Evolutionary conservation across 92 coral and sea anemone species (phyloP).

Genomic region (Paramuricea clavata): DNA sequence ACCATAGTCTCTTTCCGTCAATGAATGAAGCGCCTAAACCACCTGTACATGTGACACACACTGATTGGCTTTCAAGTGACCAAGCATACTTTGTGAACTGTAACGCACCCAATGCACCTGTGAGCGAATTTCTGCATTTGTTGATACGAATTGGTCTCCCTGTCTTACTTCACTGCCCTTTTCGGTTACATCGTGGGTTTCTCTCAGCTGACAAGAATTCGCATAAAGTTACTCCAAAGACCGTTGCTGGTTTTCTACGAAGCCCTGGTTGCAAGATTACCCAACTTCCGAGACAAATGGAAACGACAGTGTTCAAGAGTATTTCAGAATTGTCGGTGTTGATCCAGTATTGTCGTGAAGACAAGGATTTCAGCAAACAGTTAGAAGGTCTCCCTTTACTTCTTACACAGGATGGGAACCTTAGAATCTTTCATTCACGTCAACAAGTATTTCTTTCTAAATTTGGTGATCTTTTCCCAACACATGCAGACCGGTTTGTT

Average conservation of each 20-base stretch:
- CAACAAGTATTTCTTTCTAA: conserved; percentile 56
- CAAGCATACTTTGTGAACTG: background rate
- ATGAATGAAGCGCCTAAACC: background rate
- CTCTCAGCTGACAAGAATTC: conserved; percentile 69
- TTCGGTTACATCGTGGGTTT: conserved; percentile 66
- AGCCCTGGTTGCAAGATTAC: conserved; percentile 44
- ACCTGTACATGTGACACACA: background rate
- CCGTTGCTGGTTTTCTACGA: conserved; percentile 70
- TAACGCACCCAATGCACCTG: background rate
- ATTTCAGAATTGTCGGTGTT: background rate
- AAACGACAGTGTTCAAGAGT: background rate
- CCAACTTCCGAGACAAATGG: background rate
- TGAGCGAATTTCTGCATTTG: conserved; percentile 31
- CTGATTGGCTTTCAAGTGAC: background rate
- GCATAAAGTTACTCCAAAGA: conserved; percentile 76
- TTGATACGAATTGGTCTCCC: conserved; percentile 79
- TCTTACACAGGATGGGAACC: conserved; percentile 82
- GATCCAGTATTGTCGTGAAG: background rate
- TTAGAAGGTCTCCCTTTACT: conserved; percentile 89
- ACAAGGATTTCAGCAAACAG: background rate
- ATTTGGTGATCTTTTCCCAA: conserved; percentile 81
- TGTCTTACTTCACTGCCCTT: conserved; percentile 72
- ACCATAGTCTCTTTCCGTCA: background rate
- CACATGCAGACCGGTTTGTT: conserved; percentile 76
- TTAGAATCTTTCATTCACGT: conserved; percentile 61